A percentile compares a stretch with the other conserved stretches of the same genome.
These are phyloP conservation scores for Palythoa heliodiscus DNA, from an alignment of 92 coral and sea anemone species.

Conservation along the genomic window DNA sequence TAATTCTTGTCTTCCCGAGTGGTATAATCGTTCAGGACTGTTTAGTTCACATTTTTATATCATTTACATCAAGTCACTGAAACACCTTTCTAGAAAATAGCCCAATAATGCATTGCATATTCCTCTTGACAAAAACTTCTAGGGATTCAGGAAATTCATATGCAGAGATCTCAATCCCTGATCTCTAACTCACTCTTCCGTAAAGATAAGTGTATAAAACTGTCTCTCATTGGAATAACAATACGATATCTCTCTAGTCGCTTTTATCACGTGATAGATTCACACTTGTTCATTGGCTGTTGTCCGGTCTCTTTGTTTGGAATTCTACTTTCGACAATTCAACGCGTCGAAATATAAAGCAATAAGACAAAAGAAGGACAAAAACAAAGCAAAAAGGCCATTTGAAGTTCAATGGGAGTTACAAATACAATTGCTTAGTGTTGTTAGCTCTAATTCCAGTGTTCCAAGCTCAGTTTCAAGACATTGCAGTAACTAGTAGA, in stretches of 20 bases:
- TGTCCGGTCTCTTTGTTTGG: background rate
- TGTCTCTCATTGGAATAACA: slow-evolving; percentile 42
- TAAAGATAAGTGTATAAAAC: background rate
- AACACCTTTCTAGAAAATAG: background rate
- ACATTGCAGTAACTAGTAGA: background rate
- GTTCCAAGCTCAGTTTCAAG: background rate
- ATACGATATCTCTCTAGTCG: background rate
- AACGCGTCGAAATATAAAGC: background rate
- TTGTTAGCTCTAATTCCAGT: slow-evolving; percentile 14
- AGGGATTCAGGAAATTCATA: slow-evolving; percentile 21
- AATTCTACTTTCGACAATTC: slow-evolving; percentile 4
- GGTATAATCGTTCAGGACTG: background rate
- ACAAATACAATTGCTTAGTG: slow-evolving; percentile 7
- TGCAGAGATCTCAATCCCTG: slow-evolving; percentile 15
- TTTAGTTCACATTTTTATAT: background rate
- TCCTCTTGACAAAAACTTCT: background rate
- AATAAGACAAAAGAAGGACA: background rate
- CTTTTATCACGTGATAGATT: slow-evolving; percentile 28
- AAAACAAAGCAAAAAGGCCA: slow-evolving; percentile 17
- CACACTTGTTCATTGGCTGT: slow-evolving; percentile 15
- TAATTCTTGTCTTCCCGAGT: background rate
- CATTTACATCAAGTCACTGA: background rate
- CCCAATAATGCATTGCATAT: slow-evolving; percentile 5
- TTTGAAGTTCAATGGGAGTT: slow-evolving; percentile 17
- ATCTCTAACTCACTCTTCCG: slow-evolving; percentile 35